Percentiles rank a stretch among this genome's conserved stretches.
Conservation (phyloP, 2,888 invertebrate genomes). For the Rhagonycha lutea region DNA sequence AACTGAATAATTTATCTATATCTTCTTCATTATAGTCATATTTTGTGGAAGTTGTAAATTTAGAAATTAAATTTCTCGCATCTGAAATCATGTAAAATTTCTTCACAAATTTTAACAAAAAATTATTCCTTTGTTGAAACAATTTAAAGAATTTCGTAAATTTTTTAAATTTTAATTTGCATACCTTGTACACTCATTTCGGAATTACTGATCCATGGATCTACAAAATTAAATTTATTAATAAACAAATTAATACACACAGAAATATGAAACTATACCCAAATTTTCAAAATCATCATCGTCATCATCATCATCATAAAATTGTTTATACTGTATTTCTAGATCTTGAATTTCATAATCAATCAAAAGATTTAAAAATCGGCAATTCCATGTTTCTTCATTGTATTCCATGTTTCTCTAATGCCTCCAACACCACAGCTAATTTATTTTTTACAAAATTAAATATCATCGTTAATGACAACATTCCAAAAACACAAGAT, state of each 20-base stretch:
- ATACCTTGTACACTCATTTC: too few species aligned
- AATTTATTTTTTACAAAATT: too few species aligned
- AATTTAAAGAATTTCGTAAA: too few species aligned
- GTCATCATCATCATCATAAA: background rate
- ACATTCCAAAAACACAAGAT: too few species aligned
- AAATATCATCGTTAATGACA: too few species aligned
- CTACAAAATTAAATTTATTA: background rate
- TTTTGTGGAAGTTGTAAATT: background rate
- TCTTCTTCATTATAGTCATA: background rate
- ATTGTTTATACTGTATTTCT: background rate
- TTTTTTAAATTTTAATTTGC: too few species aligned
- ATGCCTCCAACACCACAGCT: background rate
- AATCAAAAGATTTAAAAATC: background rate
- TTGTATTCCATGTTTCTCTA: background rate
- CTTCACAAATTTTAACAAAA: too few species aligned
- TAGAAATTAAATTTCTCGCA: background rate
- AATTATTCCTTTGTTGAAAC: too few species aligned
- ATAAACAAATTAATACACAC: background rate
- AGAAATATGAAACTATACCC: background rate
- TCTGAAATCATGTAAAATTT: background rate
- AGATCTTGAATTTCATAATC: background rate
- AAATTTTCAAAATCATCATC: background rate
- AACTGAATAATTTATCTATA: accelerated
- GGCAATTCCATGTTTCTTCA: background rate
- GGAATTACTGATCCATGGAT: background rate